These are phyloP conservation scores for Mormyrus proboscirostris DNA, from an alignment of 2,797 vertebrate species.

Conservation along the genomic window DNA sequence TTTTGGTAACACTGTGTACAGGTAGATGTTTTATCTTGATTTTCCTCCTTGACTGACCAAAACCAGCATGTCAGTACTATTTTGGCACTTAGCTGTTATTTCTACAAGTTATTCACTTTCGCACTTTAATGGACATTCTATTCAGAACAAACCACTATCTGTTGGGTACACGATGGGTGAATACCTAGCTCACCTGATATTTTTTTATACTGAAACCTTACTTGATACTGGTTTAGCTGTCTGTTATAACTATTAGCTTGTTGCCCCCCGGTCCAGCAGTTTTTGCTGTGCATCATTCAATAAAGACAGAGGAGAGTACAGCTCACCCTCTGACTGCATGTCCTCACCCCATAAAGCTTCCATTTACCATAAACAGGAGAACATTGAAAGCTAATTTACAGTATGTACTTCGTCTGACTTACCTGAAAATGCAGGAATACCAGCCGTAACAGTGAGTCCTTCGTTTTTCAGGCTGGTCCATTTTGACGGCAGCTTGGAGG, in stretches of 20 bases:
- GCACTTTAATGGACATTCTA: neutral
- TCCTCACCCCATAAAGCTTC: neutral
- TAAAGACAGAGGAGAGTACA: neutral
- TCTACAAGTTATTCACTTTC: neutral
- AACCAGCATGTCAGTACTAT: neutral
- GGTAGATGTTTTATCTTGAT: neutral
- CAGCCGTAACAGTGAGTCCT: neutral
- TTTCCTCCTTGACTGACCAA: neutral
- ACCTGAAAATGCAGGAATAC: neutral
- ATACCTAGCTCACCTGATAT: too few relatives aligned
- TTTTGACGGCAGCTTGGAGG: constrained; percentile 83
- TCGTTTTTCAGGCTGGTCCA: constrained; percentile 73
- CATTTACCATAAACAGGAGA: neutral
- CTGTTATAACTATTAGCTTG: neutral
- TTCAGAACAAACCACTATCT: neutral
- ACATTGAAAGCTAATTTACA: neutral
- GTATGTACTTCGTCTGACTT: neutral
- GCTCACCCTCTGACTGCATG: neutral
- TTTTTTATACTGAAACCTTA: too few relatives aligned
- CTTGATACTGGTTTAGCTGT: too few relatives aligned
- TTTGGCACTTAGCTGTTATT: neutral
- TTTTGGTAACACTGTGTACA: neutral
- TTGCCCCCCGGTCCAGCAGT: neutral
- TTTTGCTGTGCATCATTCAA: neutral
- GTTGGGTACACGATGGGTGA: too few relatives aligned